A percentile compares a stretch with the other conserved stretches of the same genome.
These are phyloP conservation scores for Neuroterus valhalla DNA, from an alignment of 1,140 invertebrate species.

Conservation along the genomic window DNA sequence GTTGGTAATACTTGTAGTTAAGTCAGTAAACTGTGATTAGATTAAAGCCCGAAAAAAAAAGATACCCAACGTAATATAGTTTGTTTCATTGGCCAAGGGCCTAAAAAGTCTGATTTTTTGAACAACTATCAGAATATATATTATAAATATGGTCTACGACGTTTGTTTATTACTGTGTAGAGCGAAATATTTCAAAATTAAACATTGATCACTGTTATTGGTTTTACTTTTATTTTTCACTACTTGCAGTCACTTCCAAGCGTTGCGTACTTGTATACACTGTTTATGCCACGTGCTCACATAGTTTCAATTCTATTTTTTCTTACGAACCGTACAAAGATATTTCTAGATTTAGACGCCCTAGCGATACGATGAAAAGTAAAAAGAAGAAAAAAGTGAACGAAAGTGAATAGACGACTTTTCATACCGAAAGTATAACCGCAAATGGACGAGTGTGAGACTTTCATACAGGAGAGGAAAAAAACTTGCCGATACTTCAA, in stretches of 20 bases:
- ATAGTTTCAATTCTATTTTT: slow-evolving; percentile 35
- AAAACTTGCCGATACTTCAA: slow-evolving; percentile 58
- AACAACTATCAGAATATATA: slow-evolving; percentile 72
- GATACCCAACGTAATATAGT: slow-evolving; percentile 63
- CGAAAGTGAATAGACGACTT: slow-evolving; percentile 1
- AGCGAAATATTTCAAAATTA: slow-evolving; percentile 73
- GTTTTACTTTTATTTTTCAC: slow-evolving; percentile 54
- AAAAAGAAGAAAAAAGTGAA: slow-evolving; percentile 19
- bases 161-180: slow-evolving; percentile 74
- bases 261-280: slow-evolving; percentile 32
- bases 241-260: slow-evolving; percentile 34
- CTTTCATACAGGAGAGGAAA: slow-evolving; percentile 43
- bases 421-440: slow-evolving; percentile 14
- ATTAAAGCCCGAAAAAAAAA: slow-evolving; percentile 59
- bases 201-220: slow-evolving; percentile 74
- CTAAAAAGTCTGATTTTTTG: slow-evolving; percentile 75
- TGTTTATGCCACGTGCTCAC: slow-evolving; percentile 33
- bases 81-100: slow-evolving; percentile 66
- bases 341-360: slow-evolving; percentile 48
- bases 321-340: slow-evolving; percentile 40
- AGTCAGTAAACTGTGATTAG: slow-evolving; percentile 66
- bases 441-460: slow-evolving; percentile 24
- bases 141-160: slow-evolving; percentile 72
- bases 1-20: slow-evolving; percentile 58
- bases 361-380: slow-evolving; percentile 44